Base-by-base conservation (phyloP, 1,140 invertebrate genomes). In the Ceratosolen fusciceps region DNA sequence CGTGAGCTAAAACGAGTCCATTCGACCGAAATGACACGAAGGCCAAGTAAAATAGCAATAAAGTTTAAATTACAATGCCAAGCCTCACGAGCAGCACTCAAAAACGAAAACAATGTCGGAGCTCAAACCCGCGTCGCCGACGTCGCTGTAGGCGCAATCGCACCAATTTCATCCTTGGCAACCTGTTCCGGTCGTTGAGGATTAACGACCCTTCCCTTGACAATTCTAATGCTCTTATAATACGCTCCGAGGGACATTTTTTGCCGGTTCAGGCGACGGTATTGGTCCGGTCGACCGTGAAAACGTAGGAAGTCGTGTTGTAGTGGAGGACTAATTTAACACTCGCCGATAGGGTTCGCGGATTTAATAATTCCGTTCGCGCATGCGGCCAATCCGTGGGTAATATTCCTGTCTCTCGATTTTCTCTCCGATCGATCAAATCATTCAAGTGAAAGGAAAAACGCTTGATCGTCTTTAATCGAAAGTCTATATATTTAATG, bases 191-290 rank as follows among this genome's bases (percentile, higher is more conserved):
- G 77, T 82, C 79, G 39, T 80, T 83, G 58, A 79, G 31, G 78
- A 83, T 83, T 82, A 83, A 83, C 78, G 81, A 83, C 80, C 81
- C 83, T 83, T 82, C 60, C 73, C 83, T 80, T 68, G 54, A 79
- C 80, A 80, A 74, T 83, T 80, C 56, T 77, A 74, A 71, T 21
- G 67, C 39, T 74, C 56, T 10, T 60, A 54, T 54, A 71, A 26
- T 52, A 9, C 43, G 2, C 26, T 16, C 34, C 56, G 37, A 34
- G 24, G 7, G 34, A 29, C 37, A 47, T 71, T 77, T 77, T 70
- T 58, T 31, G 16, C 14, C 19, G 1, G 14, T 21, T 24, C 12
- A 1, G 21, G 21, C 52, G 16, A 19, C 43, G 9, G n/a, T n/a
- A n/a, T 19, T 56, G 29, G 47, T 52, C 31, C n/a, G 65, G 70